Evolutionary conservation across 2,888 invertebrate species (phyloP).

Genomic region (Xylota segnis): DNA sequence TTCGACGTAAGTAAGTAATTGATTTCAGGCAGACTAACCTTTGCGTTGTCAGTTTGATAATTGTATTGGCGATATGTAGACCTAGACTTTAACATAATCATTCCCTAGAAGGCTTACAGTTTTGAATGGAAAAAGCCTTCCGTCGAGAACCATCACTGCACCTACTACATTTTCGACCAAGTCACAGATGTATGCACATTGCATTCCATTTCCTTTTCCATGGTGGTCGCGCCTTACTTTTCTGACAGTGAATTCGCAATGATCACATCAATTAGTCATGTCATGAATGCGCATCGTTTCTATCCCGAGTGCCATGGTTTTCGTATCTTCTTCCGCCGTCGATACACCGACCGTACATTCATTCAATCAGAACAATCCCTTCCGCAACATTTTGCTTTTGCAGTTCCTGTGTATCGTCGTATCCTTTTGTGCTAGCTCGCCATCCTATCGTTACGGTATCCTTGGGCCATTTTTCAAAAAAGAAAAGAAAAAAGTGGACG

Average conservation of each 20-base stretch:
- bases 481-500: constrained; percentile 4
- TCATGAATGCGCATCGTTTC: constrained; percentile 48
- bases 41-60: neutral
- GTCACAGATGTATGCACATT: neutral
- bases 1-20: constrained; percentile 15
- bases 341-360: constrained; percentile 6
- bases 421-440: constrained; percentile 12
- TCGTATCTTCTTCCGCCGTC: neutral
- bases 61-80: neutral
- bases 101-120: neutral
- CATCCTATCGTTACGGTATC: constrained; percentile 26
- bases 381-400: constrained; percentile 53
- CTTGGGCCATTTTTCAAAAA: constrained; percentile 47
- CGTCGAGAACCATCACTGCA: neutral
- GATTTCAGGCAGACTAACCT: neutral
- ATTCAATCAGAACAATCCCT: constrained; percentile 66
- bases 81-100: neutral
- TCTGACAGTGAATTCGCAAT: constrained; percentile 41
- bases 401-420: constrained; percentile 1
- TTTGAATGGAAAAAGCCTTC: neutral
- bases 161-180: neutral
- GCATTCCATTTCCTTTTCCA: constrained; percentile 33
- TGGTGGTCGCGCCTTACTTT: constrained; percentile 25
- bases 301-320: constrained; percentile 1
- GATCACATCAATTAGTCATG: constrained; percentile 65